phyloP scores from a whole-genome alignment of 2,888 invertebrate genomes.

The Miltochrista miniata region DNA sequence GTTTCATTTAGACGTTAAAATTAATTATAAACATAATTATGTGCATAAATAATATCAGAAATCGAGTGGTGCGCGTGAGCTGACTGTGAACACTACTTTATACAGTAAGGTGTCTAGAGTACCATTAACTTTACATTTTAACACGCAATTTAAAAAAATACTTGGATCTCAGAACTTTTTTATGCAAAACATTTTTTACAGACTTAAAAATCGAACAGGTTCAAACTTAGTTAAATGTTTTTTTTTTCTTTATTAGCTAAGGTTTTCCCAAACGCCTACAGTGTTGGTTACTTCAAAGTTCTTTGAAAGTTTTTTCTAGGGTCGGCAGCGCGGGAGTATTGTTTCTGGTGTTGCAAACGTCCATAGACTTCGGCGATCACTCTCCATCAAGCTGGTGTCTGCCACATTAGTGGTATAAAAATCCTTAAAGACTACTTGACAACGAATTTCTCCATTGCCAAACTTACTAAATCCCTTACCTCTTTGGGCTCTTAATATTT shows the following conservation, averaged over 20 bases:
- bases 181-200: not conserved
- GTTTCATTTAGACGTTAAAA: not conserved
- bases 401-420: no score
- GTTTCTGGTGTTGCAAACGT: no score
- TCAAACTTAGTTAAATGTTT: not conserved
- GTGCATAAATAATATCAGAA: not conserved
- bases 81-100: not conserved
- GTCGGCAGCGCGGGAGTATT: no score
- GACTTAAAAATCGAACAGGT: not conserved
- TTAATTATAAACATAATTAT: not conserved
- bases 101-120: not conserved
- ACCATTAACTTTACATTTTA: not conserved
- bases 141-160: not conserved
- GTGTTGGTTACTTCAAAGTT: no score
- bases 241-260: not conserved
- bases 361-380: no score
- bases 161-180: not conserved
- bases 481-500: no score
- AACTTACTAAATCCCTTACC: no score
- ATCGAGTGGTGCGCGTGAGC: not conserved
- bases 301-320: not conserved
- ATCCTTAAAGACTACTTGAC: no score
- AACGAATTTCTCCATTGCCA: no score
- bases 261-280: no score
- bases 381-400: no score